Base-by-base conservation (phyloP, 1,140 invertebrate genomes). In the Drosophila albomicans region DNA sequence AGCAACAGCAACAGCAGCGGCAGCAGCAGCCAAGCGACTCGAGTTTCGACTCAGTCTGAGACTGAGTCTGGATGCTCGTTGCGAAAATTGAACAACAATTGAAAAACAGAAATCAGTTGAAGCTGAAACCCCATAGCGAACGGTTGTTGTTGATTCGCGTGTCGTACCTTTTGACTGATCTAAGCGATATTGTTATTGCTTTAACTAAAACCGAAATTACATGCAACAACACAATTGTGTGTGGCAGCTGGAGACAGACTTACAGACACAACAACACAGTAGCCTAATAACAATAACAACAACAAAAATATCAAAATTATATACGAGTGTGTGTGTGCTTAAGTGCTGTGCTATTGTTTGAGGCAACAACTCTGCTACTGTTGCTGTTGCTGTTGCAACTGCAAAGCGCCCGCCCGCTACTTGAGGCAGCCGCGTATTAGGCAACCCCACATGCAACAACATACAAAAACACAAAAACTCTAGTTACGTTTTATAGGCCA, bases 391-490 rank as follows among this genome's bases (percentile, higher is more conserved):
- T 61, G 52, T 41, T 38, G 79, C 67, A 82, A 72, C 68, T 59
- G 66, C 41, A 71, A 71, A 65, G 66, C 72, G 72, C 67, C 81
- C 85, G 71, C 85, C 85, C 85, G 85, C 85, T 88, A 89, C 65
- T 85, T 88, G 81, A 67, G 69, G 71, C 78, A 51, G 75, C 63
- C 63, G 32, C 61, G 58, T 84, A 67, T 88, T 88, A 79, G 74
- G 85, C 84, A 88, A 88, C 63, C 65, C 63, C 65, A 38, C 45
- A 46, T 46, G 15, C 61, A 41, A 51, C 61, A 41, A 46, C 75
- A 58, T 45, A 69, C 66, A 65, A 73, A 57, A 30, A 38, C 65
- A 64, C 70, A 62, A 25, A 64, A 70, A 65, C 70, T 32, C 59
- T 43, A 65, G 61, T 54, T 54, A 71, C 62, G n/a, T 75, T 78